Conservation (phyloP, 2,888 invertebrate species). For the Meteorus colon region DNA sequence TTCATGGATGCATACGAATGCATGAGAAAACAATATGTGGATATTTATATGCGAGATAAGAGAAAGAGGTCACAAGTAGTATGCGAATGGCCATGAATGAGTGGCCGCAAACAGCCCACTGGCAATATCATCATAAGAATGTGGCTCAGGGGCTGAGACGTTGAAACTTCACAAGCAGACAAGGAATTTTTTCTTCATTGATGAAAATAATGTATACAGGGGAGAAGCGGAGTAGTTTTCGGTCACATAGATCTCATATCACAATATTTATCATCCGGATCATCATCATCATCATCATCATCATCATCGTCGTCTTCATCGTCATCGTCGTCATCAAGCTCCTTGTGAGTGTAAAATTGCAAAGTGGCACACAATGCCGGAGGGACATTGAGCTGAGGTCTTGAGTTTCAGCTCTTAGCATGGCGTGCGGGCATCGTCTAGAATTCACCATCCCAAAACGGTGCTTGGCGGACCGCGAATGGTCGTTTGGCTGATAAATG, state of each 20-base stretch:
- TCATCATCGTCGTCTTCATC: constrained; percentile 2
- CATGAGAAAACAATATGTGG: constrained; percentile 21
- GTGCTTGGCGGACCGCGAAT: constrained; percentile 61
- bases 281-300: constrained; percentile 19
- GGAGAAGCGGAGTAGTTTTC: constrained; percentile 13
- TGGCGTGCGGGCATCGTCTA: constrained; percentile 29
- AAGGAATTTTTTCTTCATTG: constrained; percentile 39
- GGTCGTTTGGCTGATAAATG: constrained; percentile 61
- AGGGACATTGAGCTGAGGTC: constrained; percentile 17
- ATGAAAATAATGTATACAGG: constrained; percentile 56
- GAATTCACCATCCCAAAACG: constrained; percentile 48
- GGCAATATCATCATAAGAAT: constrained; percentile 11
- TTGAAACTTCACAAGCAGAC: constrained; percentile 24
- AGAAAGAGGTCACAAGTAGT: constrained; percentile 6
- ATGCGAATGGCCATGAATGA: constrained; percentile 11
- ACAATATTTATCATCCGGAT: constrained; percentile 23
- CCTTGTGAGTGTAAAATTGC: constrained; percentile 7
- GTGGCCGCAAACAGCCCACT: constrained; percentile 11
- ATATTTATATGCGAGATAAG: not conserved
- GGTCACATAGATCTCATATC: constrained; percentile 22
- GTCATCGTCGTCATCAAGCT: not conserved
- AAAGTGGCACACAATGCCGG: not conserved
- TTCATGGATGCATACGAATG: not conserved
- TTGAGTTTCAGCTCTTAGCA: not conserved
- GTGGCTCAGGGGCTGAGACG: constrained; percentile 4